Percentiles rank a stretch among this genome's conserved stretches.
These are phyloP conservation scores for Xenentodon cancila DNA, from an alignment of 2,797 vertebrate species.

Conservation along the genomic window DNA sequence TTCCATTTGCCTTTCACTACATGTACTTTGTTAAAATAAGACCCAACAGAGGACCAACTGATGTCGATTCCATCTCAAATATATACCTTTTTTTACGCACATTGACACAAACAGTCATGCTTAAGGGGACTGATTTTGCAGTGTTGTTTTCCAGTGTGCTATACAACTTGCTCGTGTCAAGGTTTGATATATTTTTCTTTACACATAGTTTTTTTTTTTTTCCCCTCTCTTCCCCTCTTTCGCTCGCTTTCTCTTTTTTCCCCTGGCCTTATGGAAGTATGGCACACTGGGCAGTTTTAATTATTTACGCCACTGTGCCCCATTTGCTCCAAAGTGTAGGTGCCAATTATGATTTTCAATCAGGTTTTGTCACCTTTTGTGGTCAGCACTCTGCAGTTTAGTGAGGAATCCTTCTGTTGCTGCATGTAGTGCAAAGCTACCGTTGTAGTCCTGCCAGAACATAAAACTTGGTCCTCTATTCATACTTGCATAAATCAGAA, in stretches of 20 bases:
- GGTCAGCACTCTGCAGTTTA: constrained; percentile 54
- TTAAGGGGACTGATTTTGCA: constrained; percentile 72
- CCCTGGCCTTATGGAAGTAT: constrained; percentile 49
- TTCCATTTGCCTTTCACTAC: constrained; percentile 75
- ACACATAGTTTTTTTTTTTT: not conserved
- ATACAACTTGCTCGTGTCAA: constrained; percentile 54
- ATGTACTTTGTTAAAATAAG: constrained; percentile 77
- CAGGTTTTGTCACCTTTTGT: constrained; percentile 50
- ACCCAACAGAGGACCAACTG: constrained; percentile 81
- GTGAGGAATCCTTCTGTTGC: constrained; percentile 59
- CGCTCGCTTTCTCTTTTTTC: constrained; percentile 29
- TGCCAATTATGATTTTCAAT: constrained; percentile 61
- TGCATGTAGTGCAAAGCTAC: constrained; percentile 68
- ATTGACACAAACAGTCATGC: constrained; percentile 54
- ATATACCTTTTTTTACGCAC: constrained; percentile 65
- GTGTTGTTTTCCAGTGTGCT: constrained; percentile 74
- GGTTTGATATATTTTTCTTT: constrained; percentile 58
- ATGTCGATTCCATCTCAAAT: constrained; percentile 70
- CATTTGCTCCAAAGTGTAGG: constrained; percentile 50
- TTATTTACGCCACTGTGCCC: constrained; percentile 29
- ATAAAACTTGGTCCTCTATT: constrained; percentile 42
- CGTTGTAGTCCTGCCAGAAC: constrained; percentile 55
- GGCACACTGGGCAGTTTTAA: constrained; percentile 58
- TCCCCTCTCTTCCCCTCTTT: constrained; percentile 6
- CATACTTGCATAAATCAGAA: constrained; percentile 51